Percentiles rank a stretch among this genome's conserved stretches.
phyloP scores from a whole-genome alignment of 2,888 invertebrate species.

The Atethmia centrago region DNA sequence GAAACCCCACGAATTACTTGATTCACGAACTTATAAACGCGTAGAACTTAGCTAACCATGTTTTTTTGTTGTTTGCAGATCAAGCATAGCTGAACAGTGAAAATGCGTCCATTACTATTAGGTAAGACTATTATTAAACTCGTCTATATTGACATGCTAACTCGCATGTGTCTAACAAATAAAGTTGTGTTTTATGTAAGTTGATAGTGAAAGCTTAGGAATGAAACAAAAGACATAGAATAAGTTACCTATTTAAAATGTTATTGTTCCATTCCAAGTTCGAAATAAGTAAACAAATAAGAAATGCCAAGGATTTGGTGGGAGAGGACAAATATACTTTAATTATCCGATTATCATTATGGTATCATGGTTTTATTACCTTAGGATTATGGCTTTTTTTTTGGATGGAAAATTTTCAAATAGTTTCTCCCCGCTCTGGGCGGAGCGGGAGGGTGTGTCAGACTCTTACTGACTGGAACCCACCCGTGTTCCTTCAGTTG shows the following conservation, averaged over 20 bases:
- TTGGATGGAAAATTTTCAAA: no score
- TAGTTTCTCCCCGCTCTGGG: no score
- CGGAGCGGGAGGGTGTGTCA: no score
- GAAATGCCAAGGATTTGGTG: background rate
- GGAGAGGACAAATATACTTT: background rate
- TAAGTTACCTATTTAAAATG: slow-evolving; percentile 6
- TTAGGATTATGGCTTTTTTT: no score
- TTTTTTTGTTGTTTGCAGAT: slow-evolving; percentile 49
- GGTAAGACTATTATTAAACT: slow-evolving; percentile 68
- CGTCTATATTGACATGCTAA: slow-evolving; percentile 16
- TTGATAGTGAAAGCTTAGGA: slow-evolving; percentile 31
- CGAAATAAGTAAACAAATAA: background rate
- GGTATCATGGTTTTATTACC: no score
- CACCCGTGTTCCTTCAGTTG: no score
- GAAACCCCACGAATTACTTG: background rate
- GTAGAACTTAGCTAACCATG: background rate
- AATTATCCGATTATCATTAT: no score
- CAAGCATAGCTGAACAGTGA: slow-evolving; percentile 32
- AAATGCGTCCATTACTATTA: slow-evolving; percentile 75
- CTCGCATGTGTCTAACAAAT: slow-evolving; percentile 22
- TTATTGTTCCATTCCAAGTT: background rate
- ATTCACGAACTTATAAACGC: background rate
- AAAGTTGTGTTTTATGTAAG: slow-evolving; percentile 3
- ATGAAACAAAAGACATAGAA: slow-evolving; percentile 12
- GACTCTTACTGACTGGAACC: no score